Conservation (phyloP, 2,888 invertebrate genomes). For the Diarsia brunnea region DNA sequence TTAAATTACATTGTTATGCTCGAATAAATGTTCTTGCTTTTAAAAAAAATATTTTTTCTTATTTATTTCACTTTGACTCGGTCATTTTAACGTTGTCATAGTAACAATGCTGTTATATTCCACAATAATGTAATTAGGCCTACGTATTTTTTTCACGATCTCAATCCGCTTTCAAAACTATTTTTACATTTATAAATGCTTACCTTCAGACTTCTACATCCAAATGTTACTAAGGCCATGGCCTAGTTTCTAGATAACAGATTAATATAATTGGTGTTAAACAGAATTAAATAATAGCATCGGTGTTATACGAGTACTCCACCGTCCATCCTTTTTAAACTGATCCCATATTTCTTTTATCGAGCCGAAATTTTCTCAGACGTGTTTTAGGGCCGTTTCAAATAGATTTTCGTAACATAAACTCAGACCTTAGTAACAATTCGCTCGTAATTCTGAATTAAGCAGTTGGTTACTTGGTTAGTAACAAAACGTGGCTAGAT, state of each 20-base stretch:
- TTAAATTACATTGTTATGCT: constrained; percentile 35
- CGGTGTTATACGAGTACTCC: too few species aligned
- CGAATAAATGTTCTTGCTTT: constrained; percentile 4
- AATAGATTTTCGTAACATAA: not conserved
- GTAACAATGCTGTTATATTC: constrained; percentile 8
- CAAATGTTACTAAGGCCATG: constrained; percentile 29
- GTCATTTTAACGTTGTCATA: not conserved
- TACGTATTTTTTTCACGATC: constrained; percentile 49
- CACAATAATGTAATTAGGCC: constrained; percentile 45
- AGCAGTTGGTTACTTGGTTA: constrained; percentile 32
- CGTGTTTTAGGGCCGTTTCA: not conserved
- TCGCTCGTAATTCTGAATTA: constrained; percentile 12
- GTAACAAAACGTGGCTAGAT: constrained; percentile 27
- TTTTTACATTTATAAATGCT: constrained; percentile 18
- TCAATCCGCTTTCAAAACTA: constrained; percentile 40
- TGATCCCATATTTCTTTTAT: not conserved
- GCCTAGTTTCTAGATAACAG: not conserved
- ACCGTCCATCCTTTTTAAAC: not conserved
- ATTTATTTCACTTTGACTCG: not conserved
- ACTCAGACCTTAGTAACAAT: constrained; percentile 26
- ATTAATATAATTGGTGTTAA: not conserved
- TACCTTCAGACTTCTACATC: constrained; percentile 9
- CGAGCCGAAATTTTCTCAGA: not conserved
- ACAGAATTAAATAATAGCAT: not conserved
- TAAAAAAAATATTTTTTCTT: not conserved